These are phyloP conservation scores for Onychorhynchus coronatus DNA, from an alignment of 2,113 vertebrate species.

Conservation along the genomic window DNA sequence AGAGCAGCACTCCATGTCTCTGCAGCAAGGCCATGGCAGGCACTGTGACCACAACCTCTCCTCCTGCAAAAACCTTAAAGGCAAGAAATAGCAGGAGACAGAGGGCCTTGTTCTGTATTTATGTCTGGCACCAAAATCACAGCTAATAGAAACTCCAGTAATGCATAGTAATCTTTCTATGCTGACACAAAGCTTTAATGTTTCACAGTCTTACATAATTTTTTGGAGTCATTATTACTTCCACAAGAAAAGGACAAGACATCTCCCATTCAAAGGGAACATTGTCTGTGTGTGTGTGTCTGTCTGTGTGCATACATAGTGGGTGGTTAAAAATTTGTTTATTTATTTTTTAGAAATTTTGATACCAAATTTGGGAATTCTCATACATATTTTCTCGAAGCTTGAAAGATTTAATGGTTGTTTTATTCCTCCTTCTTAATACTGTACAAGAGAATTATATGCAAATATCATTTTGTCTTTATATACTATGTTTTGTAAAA, in stretches of 20 bases:
- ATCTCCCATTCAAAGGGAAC: not conserved
- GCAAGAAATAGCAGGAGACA: not conserved
- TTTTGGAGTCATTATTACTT: not conserved
- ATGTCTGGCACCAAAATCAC: not conserved
- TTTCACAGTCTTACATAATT: not conserved
- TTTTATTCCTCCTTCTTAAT: not conserved
- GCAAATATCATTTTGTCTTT: not conserved
- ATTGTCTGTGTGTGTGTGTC: not conserved
- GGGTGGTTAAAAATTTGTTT: not conserved
- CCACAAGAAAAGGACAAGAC: not conserved
- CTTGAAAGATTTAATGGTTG: not conserved
- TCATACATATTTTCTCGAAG: not conserved
- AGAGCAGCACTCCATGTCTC: fast-evolving
- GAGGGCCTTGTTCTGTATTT: not conserved
- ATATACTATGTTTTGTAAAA: not conserved
- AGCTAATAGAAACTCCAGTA: not conserved
- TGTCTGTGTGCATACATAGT: not conserved
- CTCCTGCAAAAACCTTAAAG: not conserved
- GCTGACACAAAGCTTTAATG: not conserved
- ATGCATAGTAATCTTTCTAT: not conserved
- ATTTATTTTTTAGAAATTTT: not conserved
- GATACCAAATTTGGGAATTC: not conserved
- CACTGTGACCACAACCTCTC: fast-evolving
- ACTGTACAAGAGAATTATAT: not conserved
- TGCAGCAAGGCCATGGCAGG: not conserved